A percentile compares a stretch with the other conserved stretches of the same genome.
Conservation (phyloP, 2,797 vertebrate species). For the Trichosurus vulpecula region DNA sequence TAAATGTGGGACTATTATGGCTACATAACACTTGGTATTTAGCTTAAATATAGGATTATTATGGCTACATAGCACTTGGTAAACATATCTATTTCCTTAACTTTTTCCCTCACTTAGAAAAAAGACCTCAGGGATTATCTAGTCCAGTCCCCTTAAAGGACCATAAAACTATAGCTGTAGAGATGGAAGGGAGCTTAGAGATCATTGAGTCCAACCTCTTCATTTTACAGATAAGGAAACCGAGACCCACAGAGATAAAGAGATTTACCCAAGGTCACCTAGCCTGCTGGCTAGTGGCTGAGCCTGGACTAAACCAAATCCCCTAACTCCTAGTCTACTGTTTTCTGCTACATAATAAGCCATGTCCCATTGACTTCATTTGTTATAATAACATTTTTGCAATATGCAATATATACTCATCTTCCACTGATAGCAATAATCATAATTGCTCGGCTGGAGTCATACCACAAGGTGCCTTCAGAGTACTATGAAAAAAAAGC, state of each 20-base stretch:
- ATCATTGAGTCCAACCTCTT: background rate
- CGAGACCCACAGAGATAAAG: background rate
- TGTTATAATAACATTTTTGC: constrained; percentile 55
- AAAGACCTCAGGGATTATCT: background rate
- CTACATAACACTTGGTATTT: no score
- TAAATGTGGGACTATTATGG: no score
- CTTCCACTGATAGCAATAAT: constrained; percentile 78
- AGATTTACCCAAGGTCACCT: background rate
- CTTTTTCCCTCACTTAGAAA: background rate
- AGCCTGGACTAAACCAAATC: background rate
- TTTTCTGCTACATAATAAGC: background rate
- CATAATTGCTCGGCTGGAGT: constrained; percentile 78
- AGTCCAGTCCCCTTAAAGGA: background rate
- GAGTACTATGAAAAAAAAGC: constrained; percentile 57
- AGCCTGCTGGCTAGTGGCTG: background rate
- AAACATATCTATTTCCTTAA: background rate
- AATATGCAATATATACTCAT: constrained; percentile 66
- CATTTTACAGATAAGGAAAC: background rate
- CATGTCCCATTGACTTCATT: background rate
- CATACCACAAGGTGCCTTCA: constrained; percentile 74
- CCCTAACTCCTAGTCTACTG: background rate
- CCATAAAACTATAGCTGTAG: background rate
- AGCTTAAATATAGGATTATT: background rate
- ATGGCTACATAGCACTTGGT: background rate
- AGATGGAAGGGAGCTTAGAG: background rate